These are phyloP conservation scores for Odontesthes bonariensis DNA, from an alignment of 2,113 vertebrate genomes.

Conservation along the genomic window DNA sequence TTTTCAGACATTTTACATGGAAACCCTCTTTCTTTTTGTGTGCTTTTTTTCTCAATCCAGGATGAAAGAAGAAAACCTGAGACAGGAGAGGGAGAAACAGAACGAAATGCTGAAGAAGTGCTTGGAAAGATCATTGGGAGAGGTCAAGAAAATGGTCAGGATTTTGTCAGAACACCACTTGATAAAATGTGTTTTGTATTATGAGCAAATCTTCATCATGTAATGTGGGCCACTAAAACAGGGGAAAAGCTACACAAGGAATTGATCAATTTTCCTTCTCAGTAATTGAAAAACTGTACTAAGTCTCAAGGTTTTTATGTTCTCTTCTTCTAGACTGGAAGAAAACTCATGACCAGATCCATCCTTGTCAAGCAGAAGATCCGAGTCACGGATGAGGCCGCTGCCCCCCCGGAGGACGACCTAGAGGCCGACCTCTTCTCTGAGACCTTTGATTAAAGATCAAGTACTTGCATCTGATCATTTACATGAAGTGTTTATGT, in stretches of 20 bases:
- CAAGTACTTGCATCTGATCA: neutral
- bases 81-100: constrained; percentile 80
- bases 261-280: too few species aligned
- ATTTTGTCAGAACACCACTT: too few species aligned
- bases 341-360: constrained; percentile 80
- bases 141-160: constrained; percentile 80
- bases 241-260: neutral
- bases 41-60: constrained; percentile 64
- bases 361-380: constrained; percentile 55
- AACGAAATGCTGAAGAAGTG: constrained; percentile 84
- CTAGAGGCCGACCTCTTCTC: neutral
- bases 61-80: constrained; percentile 85
- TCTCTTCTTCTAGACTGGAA: constrained; percentile 76
- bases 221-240: too few species aligned
- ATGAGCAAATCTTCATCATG: too few species aligned
- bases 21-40: too few species aligned
- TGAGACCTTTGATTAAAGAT: constrained; percentile 5
- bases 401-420: neutral
- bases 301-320: neutral
- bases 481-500: too few species aligned
- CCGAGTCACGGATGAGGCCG: neutral
- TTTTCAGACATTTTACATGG: too few species aligned
- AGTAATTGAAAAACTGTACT: too few species aligned
- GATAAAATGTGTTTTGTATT: too few species aligned
- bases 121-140: constrained; percentile 79